phyloP scores from a whole-genome alignment of 2,113 vertebrate genomes.

The Potamarius usumacintae region DNA sequence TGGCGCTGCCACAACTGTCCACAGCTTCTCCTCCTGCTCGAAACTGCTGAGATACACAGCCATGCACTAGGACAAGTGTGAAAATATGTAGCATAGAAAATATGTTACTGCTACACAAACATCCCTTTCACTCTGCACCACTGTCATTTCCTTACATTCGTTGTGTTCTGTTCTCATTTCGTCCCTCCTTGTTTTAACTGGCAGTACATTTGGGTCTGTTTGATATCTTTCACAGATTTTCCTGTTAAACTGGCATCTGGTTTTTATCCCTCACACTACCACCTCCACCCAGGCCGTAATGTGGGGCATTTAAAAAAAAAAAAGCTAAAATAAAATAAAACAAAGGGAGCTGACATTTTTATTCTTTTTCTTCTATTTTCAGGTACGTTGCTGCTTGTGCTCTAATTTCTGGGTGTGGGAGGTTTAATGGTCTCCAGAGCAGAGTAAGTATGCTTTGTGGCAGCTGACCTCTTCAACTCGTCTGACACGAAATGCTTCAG shows the following conservation, averaged over 20 bases:
- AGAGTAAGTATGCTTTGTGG: conserved; percentile 27
- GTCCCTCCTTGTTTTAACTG: conserved; percentile 17
- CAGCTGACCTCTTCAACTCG: neutral
- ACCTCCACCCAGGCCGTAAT: conserved; percentile 9
- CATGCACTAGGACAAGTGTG: neutral
- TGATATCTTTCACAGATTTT: conserved; percentile 29
- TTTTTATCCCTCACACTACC: conserved; percentile 29
- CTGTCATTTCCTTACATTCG: conserved; percentile 16
- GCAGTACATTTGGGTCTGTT: neutral
- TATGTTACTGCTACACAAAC: conserved; percentile 1
- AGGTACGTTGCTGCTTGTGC: conserved; percentile 65
- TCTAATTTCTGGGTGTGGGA: conserved; percentile 28
- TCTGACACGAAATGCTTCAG: conserved; percentile 13
- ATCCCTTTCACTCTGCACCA: neutral
- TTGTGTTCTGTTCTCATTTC: conserved; percentile 34
- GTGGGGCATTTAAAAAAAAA: neutral
- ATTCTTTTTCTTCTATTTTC: conserved; percentile 46
- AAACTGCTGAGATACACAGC: neutral
- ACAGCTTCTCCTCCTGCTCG: neutral
- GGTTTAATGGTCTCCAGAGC: conserved; percentile 10
- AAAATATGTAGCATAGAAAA: conserved; percentile 4
- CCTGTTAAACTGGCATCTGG: conserved; percentile 29
- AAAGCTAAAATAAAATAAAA: neutral
- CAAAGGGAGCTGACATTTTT: neutral
- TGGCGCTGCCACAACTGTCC: conserved; percentile 57